Conservation (phyloP, 2,113 vertebrate species). For the Pao palembangensis region DNA sequence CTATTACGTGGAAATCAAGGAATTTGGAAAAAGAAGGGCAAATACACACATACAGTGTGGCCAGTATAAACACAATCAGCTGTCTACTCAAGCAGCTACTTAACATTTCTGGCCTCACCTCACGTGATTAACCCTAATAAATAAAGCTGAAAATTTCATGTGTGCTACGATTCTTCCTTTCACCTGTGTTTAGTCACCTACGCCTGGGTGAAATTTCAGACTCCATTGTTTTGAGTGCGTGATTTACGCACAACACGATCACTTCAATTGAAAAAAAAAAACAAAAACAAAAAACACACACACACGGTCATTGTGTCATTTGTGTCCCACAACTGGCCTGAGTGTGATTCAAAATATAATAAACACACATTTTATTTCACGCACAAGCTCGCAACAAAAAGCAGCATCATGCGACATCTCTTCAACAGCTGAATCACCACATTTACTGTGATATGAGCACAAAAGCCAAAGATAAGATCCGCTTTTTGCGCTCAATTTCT, state of each 20-base stretch:
- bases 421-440: slow-evolving; percentile 59
- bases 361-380: slow-evolving; percentile 52
- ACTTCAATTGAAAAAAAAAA: slow-evolving; percentile 12
- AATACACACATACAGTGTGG: too few relatives aligned
- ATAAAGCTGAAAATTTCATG: too few relatives aligned
- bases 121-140: too few relatives aligned
- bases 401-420: slow-evolving; percentile 62
- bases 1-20: slow-evolving; percentile 23
- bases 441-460: slow-evolving; percentile 41
- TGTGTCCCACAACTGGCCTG: too few relatives aligned
- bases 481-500: neutral
- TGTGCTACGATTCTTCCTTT: too few relatives aligned
- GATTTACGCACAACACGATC: slow-evolving; percentile 25
- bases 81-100: too few relatives aligned
- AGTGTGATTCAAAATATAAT: too few relatives aligned
- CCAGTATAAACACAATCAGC: too few relatives aligned
- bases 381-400: slow-evolving; percentile 70
- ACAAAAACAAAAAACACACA: slow-evolving; percentile 34
- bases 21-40: too few relatives aligned
- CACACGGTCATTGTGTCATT: neutral
- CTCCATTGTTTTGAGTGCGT: slow-evolving; percentile 41
- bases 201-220: slow-evolving; percentile 54
- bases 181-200: neutral
- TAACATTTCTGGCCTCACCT: too few relatives aligned
- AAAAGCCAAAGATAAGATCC: slow-evolving; percentile 19